A percentile compares a stretch with the other conserved stretches of the same genome.
Conservation (phyloP, 1,140 invertebrate species). For the Oppia nitens region DNA sequence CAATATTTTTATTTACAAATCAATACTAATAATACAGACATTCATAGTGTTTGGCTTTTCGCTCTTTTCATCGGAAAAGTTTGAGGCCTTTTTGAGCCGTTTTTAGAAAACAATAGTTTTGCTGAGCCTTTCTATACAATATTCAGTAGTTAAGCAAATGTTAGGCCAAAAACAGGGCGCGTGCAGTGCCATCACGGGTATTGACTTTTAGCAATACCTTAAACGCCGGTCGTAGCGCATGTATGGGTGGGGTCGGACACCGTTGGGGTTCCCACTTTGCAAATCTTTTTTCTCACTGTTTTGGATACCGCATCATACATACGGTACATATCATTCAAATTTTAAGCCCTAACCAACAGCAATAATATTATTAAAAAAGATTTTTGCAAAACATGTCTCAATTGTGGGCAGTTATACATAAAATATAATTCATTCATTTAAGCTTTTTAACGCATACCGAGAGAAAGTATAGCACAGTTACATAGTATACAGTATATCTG, state of each 20-base stretch:
- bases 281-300: background rate
- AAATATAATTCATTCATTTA: background rate
- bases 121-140: background rate
- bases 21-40: too few relatives aligned
- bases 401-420: background rate
- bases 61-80: too few relatives aligned
- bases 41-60: too few relatives aligned
- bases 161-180: background rate
- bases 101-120: too few relatives aligned
- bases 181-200: background rate
- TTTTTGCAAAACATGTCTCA: background rate
- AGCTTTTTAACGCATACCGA: background rate
- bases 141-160: background rate
- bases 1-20: too few relatives aligned
- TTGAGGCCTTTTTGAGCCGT: too few relatives aligned
- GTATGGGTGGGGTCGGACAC: background rate
- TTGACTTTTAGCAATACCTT: background rate
- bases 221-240: background rate
- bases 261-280: background rate
- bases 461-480: too few relatives aligned
- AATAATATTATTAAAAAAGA: background rate
- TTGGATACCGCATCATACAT: background rate
- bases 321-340: too few relatives aligned
- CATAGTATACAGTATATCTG: too few relatives aligned
- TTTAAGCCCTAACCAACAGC: too few relatives aligned